Base-by-base conservation (phyloP, 2,888 invertebrate species). In the Drosophila neotestacea region DNA sequence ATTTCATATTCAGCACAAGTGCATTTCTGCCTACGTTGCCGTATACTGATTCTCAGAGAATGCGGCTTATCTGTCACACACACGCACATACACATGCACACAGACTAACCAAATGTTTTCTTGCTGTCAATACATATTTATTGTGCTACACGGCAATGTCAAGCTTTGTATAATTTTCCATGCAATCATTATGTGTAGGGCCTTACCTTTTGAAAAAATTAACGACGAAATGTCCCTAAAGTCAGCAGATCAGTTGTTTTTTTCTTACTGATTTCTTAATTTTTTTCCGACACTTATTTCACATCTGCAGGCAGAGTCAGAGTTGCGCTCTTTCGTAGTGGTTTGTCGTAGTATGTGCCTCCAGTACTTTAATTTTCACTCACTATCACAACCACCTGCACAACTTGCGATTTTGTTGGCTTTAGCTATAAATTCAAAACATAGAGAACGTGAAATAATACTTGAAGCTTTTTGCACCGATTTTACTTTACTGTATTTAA, bases 351-450 rank as follows among this genome's bases (percentile, higher is more conserved):
- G 50, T 73, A 70, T 38, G 47, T 50, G 69, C 68, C 64, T 69
- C 52, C 42, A 59, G 38, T 64, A 50, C 46, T 61, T 72, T 64
- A 71, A 54, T 56, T 48, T 59, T 61, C 59, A 50, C 44, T 28
- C 32, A 46, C 50, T 48, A 27, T 34, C 66, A 66, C 69, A 51
- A 61, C 48, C 47, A 44, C 58, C 38, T 47, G 42, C 62, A 52
- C 48, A 73, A 64, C 63, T 63, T 64, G 61, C 54, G 58, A 61
- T 68, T 75, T 77, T 55, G 63, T 63, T 76, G 61, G 69, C 73
- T 75, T 73, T 59, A 66, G 58, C 76, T 76, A 39, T 46, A 76
- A 71, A 73, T 61, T 73, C 70, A 73, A 58, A 73, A 76, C 58
- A 16, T 16, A 69, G 69, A 70, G 73, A 76, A 68, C 69, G 69